Percentiles rank a stretch among this genome's conserved stretches.
Conservation (phyloP, 2,888 invertebrate genomes). For the Limenitis camilla region DNA sequence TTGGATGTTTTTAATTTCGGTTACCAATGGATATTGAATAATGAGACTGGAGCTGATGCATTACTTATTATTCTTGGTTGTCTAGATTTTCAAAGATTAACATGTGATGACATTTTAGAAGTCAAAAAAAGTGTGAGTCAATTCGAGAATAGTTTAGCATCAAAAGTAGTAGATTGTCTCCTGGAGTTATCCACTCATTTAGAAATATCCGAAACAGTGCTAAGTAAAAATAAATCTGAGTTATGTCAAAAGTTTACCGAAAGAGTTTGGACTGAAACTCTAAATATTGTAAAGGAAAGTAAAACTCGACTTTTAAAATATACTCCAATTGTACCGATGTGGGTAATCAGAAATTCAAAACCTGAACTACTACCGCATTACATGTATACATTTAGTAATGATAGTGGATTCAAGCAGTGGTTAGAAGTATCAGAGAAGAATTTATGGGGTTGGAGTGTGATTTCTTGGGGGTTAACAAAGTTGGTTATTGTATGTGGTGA, state of each 20-base stretch:
- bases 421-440: constrained; percentile 51
- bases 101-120: constrained; percentile 34
- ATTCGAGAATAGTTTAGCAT: constrained; percentile 41
- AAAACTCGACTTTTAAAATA: constrained; percentile 35
- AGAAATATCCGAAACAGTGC: constrained; percentile 26
- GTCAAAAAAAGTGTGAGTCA: constrained; percentile 36
- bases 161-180: constrained; percentile 47
- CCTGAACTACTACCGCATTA: constrained; percentile 38
- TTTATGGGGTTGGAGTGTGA: constrained; percentile 63
- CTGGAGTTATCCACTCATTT: constrained; percentile 29
- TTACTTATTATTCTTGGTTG: constrained; percentile 50
- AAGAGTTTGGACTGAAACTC: constrained; percentile 47
- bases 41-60: constrained; percentile 46
- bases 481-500: constrained; percentile 58
- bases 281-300: constrained; percentile 40
- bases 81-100: constrained; percentile 45
- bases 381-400: constrained; percentile 42
- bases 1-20: constrained; percentile 57
- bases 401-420: constrained; percentile 46
- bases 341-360: constrained; percentile 36
- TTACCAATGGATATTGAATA: constrained; percentile 43
- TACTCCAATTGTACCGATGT: constrained; percentile 44
- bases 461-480: constrained; percentile 49
- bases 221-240: constrained; percentile 30
- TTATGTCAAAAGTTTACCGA: constrained; percentile 44